Percentiles rank a stretch among this genome's conserved stretches.
Conservation (phyloP, 2,797 vertebrate species). For the Chloroceryle amazona region DNA sequence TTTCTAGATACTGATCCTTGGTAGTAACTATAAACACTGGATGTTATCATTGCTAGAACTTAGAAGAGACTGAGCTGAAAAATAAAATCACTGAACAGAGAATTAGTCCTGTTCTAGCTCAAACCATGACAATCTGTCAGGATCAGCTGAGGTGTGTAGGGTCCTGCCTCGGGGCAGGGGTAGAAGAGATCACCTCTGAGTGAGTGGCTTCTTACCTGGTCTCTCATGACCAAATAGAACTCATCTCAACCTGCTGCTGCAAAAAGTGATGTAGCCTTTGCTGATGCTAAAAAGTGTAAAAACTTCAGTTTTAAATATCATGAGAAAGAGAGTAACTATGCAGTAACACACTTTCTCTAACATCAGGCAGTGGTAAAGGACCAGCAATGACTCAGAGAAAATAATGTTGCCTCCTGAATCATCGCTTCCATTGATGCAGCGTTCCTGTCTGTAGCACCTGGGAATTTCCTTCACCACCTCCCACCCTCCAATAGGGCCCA, state of each 20-base stretch:
- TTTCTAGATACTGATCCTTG: not conserved
- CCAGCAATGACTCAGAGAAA: constrained; percentile 37
- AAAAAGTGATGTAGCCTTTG: not conserved
- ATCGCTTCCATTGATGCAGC: constrained; percentile 5
- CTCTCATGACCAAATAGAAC: not conserved
- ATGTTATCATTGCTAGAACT: not conserved
- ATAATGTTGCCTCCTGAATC: constrained; percentile 30
- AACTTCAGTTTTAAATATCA: not conserved
- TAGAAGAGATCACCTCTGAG: not conserved
- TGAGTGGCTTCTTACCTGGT: not conserved
- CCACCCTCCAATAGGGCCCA: not conserved
- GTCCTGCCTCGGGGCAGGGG: not conserved
- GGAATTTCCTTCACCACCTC: constrained; percentile 58
- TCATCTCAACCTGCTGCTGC: not conserved
- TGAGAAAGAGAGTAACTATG: constrained; percentile 2
- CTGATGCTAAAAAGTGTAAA: not conserved
- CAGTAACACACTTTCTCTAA: not conserved
- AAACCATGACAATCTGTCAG: not conserved
- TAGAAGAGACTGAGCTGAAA: not conserved
- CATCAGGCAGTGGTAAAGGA: constrained; percentile 6
- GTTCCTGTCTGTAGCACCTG: not conserved
- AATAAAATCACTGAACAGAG: not conserved
- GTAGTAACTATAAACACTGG: not conserved
- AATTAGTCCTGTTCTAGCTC: not conserved
- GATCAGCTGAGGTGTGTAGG: not conserved